Evolutionary conservation across 2,888 invertebrate genomes (phyloP), one percentile per base, ranked within the genome.

Genomic region (Matsumyia berberina): DNA sequence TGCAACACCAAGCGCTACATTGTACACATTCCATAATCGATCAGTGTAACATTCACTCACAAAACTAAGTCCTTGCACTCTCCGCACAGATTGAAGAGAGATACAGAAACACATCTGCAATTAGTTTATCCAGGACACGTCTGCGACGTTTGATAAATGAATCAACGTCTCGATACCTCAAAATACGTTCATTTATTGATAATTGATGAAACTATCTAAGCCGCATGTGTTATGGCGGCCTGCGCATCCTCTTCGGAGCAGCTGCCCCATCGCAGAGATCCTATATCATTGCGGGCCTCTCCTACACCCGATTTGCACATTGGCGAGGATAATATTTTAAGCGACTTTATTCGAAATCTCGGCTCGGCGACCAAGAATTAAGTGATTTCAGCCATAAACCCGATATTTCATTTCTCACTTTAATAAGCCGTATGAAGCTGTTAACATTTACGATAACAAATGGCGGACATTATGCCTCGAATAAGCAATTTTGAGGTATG

Each of bases 321-420:
- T 64, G 11, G 69, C 42, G 51, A 17, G 79, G 67, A 35, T 69
- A 67, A 85, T 85, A 85, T 76, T 66, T 85, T 85, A 33, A 19
- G 19, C 9, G 57, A 80, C 69, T 85, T 85, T 80, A 85, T 85
- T 62, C 58, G 74, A 69, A 70, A 80, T 53, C 74, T 35, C 53
- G 53, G 17, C 80, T 49, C 51, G 55, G 17, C 69, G 80, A 66
- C 58, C 66, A 49, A 51, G 80, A 85, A 85, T 80, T 85, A 85
- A 85, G 85, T 85, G 85, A 85, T 85, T 85, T 85, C 80, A 70
- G 76, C 85, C 80, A 85, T 85, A 85, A 85, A 85, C 80, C 80
- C 80, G 80, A 85, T 80, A 85, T 85, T 85, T 85, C 80, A 85
- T 85, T 85, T 85, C 85, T 85, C 85, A 85, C 85, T 85, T 85